phyloP scores from a whole-genome alignment of 2,888 invertebrate species.

The Eudasyphora cyanicolor region DNA sequence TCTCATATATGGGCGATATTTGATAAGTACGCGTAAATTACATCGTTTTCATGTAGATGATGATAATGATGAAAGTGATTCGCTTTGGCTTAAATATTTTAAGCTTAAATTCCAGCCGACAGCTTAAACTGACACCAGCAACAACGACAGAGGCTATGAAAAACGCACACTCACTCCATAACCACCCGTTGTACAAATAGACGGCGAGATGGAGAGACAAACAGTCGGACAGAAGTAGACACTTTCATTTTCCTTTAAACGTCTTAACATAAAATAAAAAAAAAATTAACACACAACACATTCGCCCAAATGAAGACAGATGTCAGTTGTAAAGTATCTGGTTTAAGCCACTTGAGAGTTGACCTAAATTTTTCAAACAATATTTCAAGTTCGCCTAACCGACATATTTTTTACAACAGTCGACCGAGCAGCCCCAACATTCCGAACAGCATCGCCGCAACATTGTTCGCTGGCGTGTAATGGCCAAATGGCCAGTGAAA shows the following conservation, averaged over 20 bases:
- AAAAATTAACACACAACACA: too few species aligned
- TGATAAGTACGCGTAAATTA: neutral
- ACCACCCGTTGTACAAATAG: neutral
- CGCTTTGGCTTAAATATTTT: conserved; percentile 20
- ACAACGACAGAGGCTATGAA: neutral
- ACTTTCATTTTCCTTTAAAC: conserved; percentile 29
- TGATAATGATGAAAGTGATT: conserved; percentile 21
- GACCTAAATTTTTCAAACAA: conserved; percentile 50
- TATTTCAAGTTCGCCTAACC: conserved; percentile 54
- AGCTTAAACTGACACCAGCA: conserved; percentile 22
- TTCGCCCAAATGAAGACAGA: neutral
- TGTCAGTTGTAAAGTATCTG: conserved; percentile 1
- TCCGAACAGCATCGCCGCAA: too few species aligned
- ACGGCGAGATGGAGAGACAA: neutral
- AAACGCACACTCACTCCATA: neutral
- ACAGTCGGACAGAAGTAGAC: neutral
- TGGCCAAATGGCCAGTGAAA: neutral
- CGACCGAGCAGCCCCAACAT: too few species aligned
- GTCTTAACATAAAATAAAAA: too few species aligned
- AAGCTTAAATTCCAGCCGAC: conserved; percentile 29
- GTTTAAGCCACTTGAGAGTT: conserved; percentile 29
- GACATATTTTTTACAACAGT: neutral
- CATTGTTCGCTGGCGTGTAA: too few species aligned
- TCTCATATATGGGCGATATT: neutral
- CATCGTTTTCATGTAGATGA: neutral